Evolutionary conservation across 2,888 invertebrate species (phyloP).

Genomic region (Cerastis rubricosa): DNA sequence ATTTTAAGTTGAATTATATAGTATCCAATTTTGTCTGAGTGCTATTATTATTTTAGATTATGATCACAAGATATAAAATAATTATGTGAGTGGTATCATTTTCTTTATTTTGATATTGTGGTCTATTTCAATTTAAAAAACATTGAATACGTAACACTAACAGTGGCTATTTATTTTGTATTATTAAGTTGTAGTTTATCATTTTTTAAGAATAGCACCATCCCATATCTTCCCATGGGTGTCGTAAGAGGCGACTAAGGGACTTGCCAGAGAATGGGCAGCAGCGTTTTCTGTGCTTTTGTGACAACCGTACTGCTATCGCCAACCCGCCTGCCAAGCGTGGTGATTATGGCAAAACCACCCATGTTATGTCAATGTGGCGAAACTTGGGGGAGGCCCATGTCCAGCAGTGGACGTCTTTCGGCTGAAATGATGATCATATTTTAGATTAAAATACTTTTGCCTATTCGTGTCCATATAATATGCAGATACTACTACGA

Average conservation of each 20-base stretch:
- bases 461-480: not conserved
- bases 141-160: not conserved
- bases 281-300: too few relatives aligned
- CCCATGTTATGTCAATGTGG: too few relatives aligned
- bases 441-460: not conserved
- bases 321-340: too few relatives aligned
- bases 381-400: too few relatives aligned
- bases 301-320: too few relatives aligned
- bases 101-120: not conserved
- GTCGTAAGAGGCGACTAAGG: too few relatives aligned
- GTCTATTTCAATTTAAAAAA: not conserved
- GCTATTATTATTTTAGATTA: conserved; percentile 50
- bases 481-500: not conserved
- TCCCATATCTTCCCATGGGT: too few relatives aligned
- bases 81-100: conserved; percentile 24
- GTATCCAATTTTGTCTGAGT: conserved; percentile 57
- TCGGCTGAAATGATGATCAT: too few relatives aligned
- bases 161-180: not conserved
- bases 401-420: too few relatives aligned
- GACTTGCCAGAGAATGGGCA: too few relatives aligned
- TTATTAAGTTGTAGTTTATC: not conserved
- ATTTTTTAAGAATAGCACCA: too few relatives aligned
- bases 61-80: conserved; percentile 21
- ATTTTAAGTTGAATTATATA: conserved; percentile 22
- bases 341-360: too few relatives aligned